These are phyloP conservation scores for Drosophila histrio DNA, from an alignment of 2,888 invertebrate species.

Conservation along the genomic window DNA sequence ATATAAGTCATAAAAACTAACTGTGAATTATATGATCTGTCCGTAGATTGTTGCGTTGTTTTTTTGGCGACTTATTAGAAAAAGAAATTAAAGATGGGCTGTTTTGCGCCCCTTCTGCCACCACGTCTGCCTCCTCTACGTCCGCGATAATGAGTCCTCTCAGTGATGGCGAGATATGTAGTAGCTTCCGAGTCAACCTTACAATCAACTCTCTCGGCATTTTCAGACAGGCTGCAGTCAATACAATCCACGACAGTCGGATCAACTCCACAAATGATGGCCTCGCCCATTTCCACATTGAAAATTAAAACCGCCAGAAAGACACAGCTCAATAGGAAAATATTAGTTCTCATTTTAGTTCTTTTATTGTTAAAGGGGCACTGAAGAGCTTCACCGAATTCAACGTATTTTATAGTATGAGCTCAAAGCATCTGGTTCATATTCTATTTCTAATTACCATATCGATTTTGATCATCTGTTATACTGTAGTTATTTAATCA, in stretches of 20 bases:
- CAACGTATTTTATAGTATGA: not conserved
- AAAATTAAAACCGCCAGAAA: not conserved
- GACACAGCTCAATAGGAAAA: not conserved
- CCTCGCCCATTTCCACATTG: not conserved
- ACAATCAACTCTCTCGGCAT: not conserved
- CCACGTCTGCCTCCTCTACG: not conserved
- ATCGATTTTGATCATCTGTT: not conserved
- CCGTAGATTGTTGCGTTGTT: too few species aligned
- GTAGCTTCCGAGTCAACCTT: not conserved
- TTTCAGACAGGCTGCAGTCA: not conserved
- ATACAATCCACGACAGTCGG: not conserved
- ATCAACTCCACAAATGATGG: not conserved
- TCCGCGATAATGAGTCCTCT: not conserved
- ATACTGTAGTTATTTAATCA: not conserved
- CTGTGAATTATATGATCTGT: too few species aligned
- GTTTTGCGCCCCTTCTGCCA: not conserved
- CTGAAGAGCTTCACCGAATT: not conserved
- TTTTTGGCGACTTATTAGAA: not conserved
- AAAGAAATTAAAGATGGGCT: conserved; percentile 1
- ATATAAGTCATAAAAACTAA: too few species aligned
- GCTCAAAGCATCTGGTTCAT: not conserved
- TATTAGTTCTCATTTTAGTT: not conserved
- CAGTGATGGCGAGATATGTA: not conserved
- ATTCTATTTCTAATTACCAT: not conserved
- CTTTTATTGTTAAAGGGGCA: not conserved